Base-by-base conservation (phyloP, 2,888 invertebrate genomes). In the Steinernema hermaphroditum region DNA sequence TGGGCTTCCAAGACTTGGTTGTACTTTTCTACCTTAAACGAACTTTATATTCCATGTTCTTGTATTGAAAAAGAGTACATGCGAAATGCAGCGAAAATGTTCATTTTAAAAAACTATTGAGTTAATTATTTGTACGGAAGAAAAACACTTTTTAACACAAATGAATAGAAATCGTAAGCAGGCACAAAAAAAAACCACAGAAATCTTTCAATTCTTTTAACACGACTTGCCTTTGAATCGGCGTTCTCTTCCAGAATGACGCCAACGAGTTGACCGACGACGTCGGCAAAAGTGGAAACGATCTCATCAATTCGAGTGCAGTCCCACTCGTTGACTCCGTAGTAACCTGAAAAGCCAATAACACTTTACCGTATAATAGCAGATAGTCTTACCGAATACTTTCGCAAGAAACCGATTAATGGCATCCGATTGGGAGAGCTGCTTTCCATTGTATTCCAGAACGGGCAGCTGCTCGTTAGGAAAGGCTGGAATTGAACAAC, bases 371-470 rank as follows among this genome's bases (percentile, higher is more conserved):
- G 37, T 37, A 8, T 37, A 8, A 4, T 8, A 4, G 6, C 4
- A 37, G 37, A 12, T 37, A 8, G 8, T 16, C 4, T 37, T 50
- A 75, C 76, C 75, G 70, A 76, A 78, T 43, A 75, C 49, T 1
- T 74, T 68, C 2, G 77, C 80, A 34, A 80, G 69, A 41, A 76
- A 80, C 9, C 80, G 72, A 19, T 74, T 71, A 46, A 79, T 79
- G 8, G 80, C 77, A 50, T 75, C 73, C 27, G 76, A 75, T 72
- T 80, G 80, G 4, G 75, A 73, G n/a, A 80, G 71, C 41, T 72
- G 69, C 34, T 79, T 75, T 27, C 78, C 79, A 57, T 80, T 77
- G 16, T 77, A 73, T 2, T 72, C 71, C 19, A 80, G 75, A 19
- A 79, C 73, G 9, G 80, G 81, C 54, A 81, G 68, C 44, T 77